Conservation (phyloP, 2,113 vertebrate species). For the Eubucco bourcierii region DNA sequence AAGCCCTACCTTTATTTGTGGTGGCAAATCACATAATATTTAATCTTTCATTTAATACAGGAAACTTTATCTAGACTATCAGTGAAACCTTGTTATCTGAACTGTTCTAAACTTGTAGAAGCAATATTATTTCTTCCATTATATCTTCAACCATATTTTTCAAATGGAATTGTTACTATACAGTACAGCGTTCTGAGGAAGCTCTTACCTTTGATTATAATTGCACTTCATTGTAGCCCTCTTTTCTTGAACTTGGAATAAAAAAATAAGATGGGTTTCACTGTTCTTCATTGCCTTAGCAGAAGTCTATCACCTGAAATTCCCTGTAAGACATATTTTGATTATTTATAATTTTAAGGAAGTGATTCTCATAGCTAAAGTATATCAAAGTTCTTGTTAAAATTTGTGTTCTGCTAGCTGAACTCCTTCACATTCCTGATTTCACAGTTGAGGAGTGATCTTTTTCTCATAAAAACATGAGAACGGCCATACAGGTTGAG, state of each 20-base stretch:
- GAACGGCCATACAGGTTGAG: not conserved
- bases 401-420: not conserved
- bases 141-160: not conserved
- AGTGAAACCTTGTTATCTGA: not conserved
- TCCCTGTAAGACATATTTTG: not conserved
- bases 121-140: not conserved
- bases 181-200: not conserved
- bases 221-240: not conserved
- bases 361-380: not conserved
- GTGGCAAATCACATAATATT: constrained; percentile 9
- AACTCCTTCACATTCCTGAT: not conserved
- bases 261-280: not conserved
- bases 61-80: not conserved
- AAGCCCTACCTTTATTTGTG: constrained; percentile 21
- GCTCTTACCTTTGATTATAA: not conserved
- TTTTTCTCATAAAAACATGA: not conserved
- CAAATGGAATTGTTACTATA: not conserved
- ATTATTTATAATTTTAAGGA: not conserved
- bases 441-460: not conserved
- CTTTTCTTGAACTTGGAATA: not conserved
- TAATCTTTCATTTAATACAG: not conserved
- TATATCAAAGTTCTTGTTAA: not conserved
- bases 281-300: not conserved
- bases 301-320: not conserved
- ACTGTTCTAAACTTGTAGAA: not conserved